A percentile compares a stretch with the other conserved stretches of the same genome.
phyloP scores from a whole-genome alignment of 2,113 vertebrate species.

The Gasterosteus aculeatus region DNA sequence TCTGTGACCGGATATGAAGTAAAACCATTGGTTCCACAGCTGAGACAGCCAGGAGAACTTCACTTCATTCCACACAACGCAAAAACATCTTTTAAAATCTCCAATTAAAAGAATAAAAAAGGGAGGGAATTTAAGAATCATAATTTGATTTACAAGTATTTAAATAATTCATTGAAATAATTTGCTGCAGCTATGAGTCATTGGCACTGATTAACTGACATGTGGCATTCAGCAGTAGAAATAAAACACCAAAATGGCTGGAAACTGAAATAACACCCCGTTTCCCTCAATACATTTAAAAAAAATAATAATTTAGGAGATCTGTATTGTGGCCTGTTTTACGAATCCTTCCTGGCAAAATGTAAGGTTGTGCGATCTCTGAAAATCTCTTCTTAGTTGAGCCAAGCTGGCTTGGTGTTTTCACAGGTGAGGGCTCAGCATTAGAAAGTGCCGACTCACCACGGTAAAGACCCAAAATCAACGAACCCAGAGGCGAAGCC shows the following conservation, averaged over 20 bases:
- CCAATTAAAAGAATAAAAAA: not conserved
- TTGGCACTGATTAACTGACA: constrained; percentile 37
- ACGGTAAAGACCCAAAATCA: constrained; percentile 15
- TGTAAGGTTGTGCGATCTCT: constrained; percentile 37
- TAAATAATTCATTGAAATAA: constrained; percentile 19
- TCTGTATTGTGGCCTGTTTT: constrained; percentile 28
- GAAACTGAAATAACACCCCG: constrained; percentile 9
- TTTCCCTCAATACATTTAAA: constrained; percentile 2
- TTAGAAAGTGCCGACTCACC: constrained; percentile 52
- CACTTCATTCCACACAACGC: constrained; percentile 1
- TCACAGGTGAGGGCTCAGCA: constrained; percentile 42
- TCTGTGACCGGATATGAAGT: constrained; percentile 21
- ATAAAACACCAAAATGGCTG: constrained; percentile 17
- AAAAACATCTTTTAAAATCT: constrained; percentile 14
- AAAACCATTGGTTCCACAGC: constrained; percentile 39
- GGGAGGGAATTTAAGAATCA: not conserved
- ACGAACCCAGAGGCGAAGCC: constrained; percentile 2
- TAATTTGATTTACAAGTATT: not conserved
- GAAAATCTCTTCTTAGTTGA: constrained; percentile 39
- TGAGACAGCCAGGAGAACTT: constrained; percentile 2
- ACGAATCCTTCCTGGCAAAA: constrained; percentile 33
- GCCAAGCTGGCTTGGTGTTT: constrained; percentile 59
- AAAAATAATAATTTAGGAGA: not conserved
- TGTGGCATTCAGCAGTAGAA: constrained; percentile 36
- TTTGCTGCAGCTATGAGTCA: constrained; percentile 17